Evolutionary conservation across 2,797 vertebrate species (phyloP).

Genomic region (Nyctibius grandis): DNA sequence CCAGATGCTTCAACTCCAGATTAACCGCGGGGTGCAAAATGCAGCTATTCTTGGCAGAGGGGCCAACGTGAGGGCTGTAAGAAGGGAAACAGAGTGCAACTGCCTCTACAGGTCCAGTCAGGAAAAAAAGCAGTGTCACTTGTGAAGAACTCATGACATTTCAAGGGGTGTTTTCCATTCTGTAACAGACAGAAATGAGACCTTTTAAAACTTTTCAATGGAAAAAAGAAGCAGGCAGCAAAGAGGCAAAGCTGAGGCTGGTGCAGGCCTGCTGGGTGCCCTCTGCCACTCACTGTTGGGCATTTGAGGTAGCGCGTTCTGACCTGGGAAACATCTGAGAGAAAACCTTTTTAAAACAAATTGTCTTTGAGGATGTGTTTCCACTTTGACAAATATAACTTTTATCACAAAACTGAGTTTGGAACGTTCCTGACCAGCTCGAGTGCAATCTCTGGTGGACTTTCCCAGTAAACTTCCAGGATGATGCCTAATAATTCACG

Average conservation of each 20-base stretch:
- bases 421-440: not conserved
- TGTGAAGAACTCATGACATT: constrained; percentile 15
- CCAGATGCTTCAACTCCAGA: not conserved
- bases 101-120: not conserved
- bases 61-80: not conserved
- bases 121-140: not conserved
- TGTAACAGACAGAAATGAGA: not conserved
- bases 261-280: not conserved
- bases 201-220: not conserved
- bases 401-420: not conserved
- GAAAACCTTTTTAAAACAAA: not conserved
- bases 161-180: constrained; percentile 10
- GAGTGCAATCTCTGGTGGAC: not conserved
- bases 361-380: not conserved
- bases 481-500: not conserved
- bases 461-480: not conserved
- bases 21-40: not conserved
- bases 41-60: not conserved
- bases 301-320: not conserved
- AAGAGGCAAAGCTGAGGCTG: not conserved
- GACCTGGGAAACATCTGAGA: not conserved
- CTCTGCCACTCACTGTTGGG: not conserved
- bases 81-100: not conserved
- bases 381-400: not conserved
- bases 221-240: not conserved